Conservation (phyloP, 2,797 vertebrate genomes). For the Semaprochilodus insignis region DNA sequence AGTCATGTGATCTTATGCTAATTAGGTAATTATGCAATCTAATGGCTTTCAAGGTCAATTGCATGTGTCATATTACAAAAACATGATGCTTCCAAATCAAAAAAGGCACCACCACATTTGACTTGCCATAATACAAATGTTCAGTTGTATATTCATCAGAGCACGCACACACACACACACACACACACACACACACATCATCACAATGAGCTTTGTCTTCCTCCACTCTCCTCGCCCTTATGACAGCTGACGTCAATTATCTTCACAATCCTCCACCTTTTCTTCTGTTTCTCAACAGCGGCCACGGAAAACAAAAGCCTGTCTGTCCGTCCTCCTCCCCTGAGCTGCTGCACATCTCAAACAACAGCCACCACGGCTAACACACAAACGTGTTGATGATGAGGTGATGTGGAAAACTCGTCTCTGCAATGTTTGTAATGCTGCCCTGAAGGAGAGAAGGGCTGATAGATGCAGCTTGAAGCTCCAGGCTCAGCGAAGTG, state of each 20-base stretch:
- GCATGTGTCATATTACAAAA: neutral
- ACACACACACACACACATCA: constrained; percentile 14
- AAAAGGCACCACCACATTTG: neutral
- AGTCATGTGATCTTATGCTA: too few relatives aligned
- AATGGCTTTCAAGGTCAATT: neutral
- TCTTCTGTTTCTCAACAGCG: constrained; percentile 22
- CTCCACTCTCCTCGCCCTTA: constrained; percentile 9
- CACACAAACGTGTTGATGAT: neutral
- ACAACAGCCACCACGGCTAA: neutral
- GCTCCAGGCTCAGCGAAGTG: too few relatives aligned
- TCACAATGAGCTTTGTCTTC: constrained; percentile 34
- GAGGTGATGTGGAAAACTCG: neutral
- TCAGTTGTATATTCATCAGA: constrained; percentile 19
- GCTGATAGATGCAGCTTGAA: too few relatives aligned
- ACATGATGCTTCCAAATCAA: neutral
- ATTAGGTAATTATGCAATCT: neutral
- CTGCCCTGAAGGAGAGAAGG: neutral
- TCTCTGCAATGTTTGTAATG: constrained; percentile 5
- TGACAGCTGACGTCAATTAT: constrained; percentile 46
- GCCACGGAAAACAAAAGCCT: constrained; percentile 29
- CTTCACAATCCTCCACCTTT: constrained; percentile 25
- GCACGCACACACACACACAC: constrained; percentile 8
- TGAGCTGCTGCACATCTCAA: constrained; percentile 2
- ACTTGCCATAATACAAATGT: neutral
- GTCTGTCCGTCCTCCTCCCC: constrained; percentile 36